These are phyloP conservation scores for Thomomys bottae DNA, from an alignment of 2,113 vertebrate species.

Conservation along the genomic window DNA sequence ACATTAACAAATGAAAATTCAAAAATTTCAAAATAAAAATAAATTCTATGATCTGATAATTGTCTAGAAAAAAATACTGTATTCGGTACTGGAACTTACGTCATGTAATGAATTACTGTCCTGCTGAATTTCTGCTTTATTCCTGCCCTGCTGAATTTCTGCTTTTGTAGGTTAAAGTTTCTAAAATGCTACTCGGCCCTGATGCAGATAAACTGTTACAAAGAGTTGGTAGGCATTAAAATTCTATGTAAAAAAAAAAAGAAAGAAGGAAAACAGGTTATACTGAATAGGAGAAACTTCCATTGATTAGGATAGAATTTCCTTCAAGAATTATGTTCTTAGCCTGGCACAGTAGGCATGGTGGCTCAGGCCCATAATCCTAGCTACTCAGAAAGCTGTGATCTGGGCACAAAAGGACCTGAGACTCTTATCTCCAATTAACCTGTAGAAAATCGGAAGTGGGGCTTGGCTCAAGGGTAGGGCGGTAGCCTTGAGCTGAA, in stretches of 20 bases:
- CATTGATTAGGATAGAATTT: not conserved
- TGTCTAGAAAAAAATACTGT: not conserved
- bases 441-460: no score
- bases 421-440: no score
- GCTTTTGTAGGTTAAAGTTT: not conserved
- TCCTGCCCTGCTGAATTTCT: not conserved
- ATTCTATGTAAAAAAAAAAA: not conserved
- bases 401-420: no score
- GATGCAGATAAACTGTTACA: not conserved
- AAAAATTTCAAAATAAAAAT: no score
- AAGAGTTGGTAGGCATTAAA: not conserved
- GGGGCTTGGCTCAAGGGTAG: no score
- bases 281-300: not conserved
- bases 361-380: no score
- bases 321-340: no score
- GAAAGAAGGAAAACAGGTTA: not conserved
- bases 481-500: no score
- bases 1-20: no score
- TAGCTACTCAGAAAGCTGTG: no score
- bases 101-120: not conserved
- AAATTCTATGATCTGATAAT: not conserved
- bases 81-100: conserved; percentile 30
- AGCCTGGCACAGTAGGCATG: no score
- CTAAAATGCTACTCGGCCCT: not conserved
- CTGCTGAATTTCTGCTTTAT: not conserved